phyloP scores from a whole-genome alignment of 1,140 invertebrate genomes.

The Pseudomyrmex sp. region DNA sequence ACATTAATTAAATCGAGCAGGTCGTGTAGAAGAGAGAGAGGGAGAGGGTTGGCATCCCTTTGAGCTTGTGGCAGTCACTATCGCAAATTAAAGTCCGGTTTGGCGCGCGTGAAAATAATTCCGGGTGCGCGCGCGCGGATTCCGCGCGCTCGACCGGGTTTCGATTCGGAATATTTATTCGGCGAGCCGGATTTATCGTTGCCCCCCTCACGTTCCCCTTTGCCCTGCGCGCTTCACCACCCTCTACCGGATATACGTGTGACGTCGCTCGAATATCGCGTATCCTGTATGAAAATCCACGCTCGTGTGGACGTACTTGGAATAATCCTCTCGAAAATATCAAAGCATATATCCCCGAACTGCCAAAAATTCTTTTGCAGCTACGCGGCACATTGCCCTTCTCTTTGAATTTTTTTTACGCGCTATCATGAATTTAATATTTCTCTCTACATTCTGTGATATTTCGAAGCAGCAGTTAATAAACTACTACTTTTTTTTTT shows the following conservation, averaged over 20 bases:
- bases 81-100: slow-evolving; percentile 74
- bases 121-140: slow-evolving; percentile 42
- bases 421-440: no score
- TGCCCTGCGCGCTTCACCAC: no score
- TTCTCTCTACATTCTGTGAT: no score
- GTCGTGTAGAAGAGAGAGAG: slow-evolving; percentile 54
- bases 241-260: not conserved
- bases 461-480: no score
- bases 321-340: slow-evolving; percentile 59
- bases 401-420: slow-evolving; percentile 7
- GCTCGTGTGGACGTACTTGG: slow-evolving; percentile 35
- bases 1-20: slow-evolving; percentile 76
- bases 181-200: slow-evolving; percentile 66
- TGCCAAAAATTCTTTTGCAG: slow-evolving; percentile 22
- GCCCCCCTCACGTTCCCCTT: not conserved
- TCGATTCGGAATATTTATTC: slow-evolving; percentile 62
- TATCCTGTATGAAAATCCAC: slow-evolving; percentile 36
- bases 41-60: slow-evolving; percentile 67
- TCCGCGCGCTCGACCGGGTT: slow-evolving; percentile 31
- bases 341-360: slow-evolving; percentile 13
- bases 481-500: no score
- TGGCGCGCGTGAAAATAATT: slow-evolving; percentile 71
- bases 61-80: slow-evolving; percentile 69
- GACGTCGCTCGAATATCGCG: slow-evolving; percentile 43
- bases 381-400: slow-evolving; percentile 9